Percentiles rank a stretch among this genome's conserved stretches.
Evolutionary conservation across 2,888 invertebrate species (phyloP).

Genomic region (Dexiosoma caninum): DNA sequence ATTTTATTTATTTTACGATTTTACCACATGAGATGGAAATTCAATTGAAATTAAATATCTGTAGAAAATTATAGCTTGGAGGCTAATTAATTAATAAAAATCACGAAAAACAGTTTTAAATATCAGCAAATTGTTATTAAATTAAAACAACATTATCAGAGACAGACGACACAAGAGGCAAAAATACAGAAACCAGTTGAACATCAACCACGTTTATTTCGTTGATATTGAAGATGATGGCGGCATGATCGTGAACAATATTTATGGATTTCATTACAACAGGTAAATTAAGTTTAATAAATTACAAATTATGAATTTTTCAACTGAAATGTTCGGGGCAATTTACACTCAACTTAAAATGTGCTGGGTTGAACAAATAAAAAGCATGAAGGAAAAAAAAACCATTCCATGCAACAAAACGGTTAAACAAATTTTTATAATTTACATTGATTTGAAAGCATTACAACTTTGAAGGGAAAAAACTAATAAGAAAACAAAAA

Average conservation of each 20-base stretch:
- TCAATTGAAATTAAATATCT: constrained; percentile 28
- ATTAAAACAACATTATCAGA: constrained; percentile 45
- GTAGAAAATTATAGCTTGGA: constrained; percentile 31
- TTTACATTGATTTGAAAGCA: not conserved
- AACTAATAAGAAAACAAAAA: too few species aligned
- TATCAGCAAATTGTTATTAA: constrained; percentile 50
- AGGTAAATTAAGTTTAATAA: constrained; percentile 24
- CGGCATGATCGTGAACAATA: constrained; percentile 26
- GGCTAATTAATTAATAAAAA: constrained; percentile 62
- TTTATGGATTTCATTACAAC: constrained; percentile 29
- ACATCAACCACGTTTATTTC: not conserved
- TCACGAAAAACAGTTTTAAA: constrained; percentile 57
- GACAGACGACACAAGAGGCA: not conserved
- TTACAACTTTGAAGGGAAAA: not conserved
- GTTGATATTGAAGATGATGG: not conserved
- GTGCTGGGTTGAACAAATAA: not conserved
- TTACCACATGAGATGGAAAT: constrained; percentile 5
- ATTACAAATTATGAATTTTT: constrained; percentile 22
- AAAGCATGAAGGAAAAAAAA: too few species aligned
- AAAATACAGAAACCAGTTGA: constrained; percentile 8
- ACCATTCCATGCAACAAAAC: not conserved
- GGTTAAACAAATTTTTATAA: not conserved
- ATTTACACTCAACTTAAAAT: constrained; percentile 32
- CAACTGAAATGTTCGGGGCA: not conserved
- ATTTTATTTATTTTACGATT: too few species aligned